Percentiles rank a stretch among this genome's conserved stretches.
phyloP scores from a whole-genome alignment of 2,888 invertebrate genomes.

The Drosophila mimica region DNA sequence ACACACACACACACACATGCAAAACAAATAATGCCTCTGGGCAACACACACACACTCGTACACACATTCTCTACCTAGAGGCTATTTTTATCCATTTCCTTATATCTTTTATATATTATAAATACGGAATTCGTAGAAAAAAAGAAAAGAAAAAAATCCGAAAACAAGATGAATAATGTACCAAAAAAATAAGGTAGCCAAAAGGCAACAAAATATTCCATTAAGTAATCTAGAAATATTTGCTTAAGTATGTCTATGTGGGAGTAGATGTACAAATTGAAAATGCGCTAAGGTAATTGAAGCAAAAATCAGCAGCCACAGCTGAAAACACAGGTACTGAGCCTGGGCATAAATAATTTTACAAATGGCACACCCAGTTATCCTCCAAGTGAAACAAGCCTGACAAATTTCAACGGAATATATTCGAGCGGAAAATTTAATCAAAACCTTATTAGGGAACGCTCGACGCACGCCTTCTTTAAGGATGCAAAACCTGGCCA shows the following conservation, averaged over 20 bases:
- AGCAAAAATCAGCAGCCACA: slow-evolving; percentile 25
- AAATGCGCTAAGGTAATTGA: slow-evolving; percentile 55
- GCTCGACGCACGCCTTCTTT: background rate
- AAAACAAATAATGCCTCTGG: slow-evolving; percentile 51
- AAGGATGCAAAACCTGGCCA: slow-evolving; percentile 21
- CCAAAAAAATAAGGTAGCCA: slow-evolving; percentile 10
- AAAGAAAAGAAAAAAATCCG: background rate
- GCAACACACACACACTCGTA: slow-evolving; percentile 15
- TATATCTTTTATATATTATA: slow-evolving; percentile 35
- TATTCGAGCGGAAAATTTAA: slow-evolving; percentile 67
- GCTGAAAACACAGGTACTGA: slow-evolving; percentile 30
- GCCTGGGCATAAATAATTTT: slow-evolving; percentile 13
- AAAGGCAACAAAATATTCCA: slow-evolving; percentile 23
- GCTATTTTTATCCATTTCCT: slow-evolving; percentile 31
- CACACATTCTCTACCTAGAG: slow-evolving; percentile 33
- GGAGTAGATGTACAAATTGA: slow-evolving; percentile 22
- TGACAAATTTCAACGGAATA: slow-evolving; percentile 41
- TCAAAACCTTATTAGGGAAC: slow-evolving; percentile 65
- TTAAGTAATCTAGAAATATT: slow-evolving; percentile 20
- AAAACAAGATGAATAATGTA: background rate
- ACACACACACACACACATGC: slow-evolving; percentile 15
- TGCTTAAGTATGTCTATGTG: slow-evolving; percentile 7
- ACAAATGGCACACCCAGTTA: slow-evolving; percentile 21
- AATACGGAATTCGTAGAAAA: background rate
- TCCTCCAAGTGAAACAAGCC: slow-evolving; percentile 44